These are phyloP conservation scores for Streptopelia turtur DNA, from an alignment of 2,797 vertebrate genomes.

Conservation along the genomic window DNA sequence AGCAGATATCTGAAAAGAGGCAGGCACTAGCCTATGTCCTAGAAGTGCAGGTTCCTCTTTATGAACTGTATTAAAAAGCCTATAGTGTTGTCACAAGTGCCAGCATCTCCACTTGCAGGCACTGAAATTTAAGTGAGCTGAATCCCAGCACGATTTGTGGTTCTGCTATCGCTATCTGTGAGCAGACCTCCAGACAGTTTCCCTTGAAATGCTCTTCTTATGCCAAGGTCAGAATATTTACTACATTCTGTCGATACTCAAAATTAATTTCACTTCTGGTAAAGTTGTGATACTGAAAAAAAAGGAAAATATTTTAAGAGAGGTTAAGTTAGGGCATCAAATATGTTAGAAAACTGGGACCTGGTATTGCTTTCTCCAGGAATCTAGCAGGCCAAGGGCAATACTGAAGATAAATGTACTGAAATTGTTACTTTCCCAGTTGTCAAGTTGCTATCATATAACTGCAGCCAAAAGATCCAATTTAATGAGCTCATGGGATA, in stretches of 20 bases:
- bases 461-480: not conserved
- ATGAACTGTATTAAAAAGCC: not conserved
- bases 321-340: not conserved
- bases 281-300: not conserved
- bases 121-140: not conserved
- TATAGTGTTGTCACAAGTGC: fast-evolving
- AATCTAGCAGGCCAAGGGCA: not conserved
- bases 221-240: not conserved
- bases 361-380: not conserved
- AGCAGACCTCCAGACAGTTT: not conserved
- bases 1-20: not conserved
- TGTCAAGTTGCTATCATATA: not conserved
- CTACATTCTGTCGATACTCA: not conserved
- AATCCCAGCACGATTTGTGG: not conserved
- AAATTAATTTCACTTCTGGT: not conserved
- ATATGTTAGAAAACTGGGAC: not conserved
- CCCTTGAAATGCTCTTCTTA: not conserved
- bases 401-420: not conserved
- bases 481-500: conserved; percentile 51
- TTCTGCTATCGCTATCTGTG: not conserved
- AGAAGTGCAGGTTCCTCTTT: not conserved
- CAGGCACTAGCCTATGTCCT: not conserved
- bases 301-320: not conserved
- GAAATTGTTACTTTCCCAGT: not conserved
- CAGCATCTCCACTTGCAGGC: fast-evolving